Evolutionary conservation across 35 echinoderm and acorn worm species (phyloP).

Genomic region (Acanthaster planci): DNA sequence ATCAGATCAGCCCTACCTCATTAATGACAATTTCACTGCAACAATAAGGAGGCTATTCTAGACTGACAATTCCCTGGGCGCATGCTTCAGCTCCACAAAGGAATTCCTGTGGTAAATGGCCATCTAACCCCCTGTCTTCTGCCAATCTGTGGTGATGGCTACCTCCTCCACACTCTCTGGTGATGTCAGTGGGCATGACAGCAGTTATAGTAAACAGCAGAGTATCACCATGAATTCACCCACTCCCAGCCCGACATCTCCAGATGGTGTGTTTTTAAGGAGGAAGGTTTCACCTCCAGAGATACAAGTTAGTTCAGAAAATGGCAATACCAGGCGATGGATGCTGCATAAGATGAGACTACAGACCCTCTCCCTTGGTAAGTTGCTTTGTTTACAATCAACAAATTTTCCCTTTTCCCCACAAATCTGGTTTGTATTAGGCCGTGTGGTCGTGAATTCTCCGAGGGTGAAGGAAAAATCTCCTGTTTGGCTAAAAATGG

Average conservation of each 20-base stretch:
- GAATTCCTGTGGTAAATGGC: background rate
- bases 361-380: background rate
- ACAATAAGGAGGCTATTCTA: slow-evolving; percentile 16
- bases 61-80: background rate
- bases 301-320: background rate
- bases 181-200: background rate
- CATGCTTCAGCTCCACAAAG: background rate
- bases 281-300: background rate
- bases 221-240: background rate
- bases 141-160: background rate
- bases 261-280: slow-evolving; percentile 5
- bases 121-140: background rate
- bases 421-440: too few species aligned
- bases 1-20: background rate
- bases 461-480: too few species aligned
- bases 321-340: slow-evolving; percentile 1
- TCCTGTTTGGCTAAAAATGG: too few species aligned
- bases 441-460: too few species aligned
- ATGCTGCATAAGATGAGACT: slow-evolving; percentile 18
- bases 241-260: background rate
- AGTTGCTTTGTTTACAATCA: background rate
- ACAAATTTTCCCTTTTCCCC: too few species aligned
- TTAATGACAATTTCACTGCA: background rate
- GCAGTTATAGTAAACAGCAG: background rate
- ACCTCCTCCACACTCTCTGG: background rate